These are phyloP conservation scores for Eupithecia abbreviata DNA, from an alignment of 2,888 invertebrate genomes.

Conservation along the genomic window DNA sequence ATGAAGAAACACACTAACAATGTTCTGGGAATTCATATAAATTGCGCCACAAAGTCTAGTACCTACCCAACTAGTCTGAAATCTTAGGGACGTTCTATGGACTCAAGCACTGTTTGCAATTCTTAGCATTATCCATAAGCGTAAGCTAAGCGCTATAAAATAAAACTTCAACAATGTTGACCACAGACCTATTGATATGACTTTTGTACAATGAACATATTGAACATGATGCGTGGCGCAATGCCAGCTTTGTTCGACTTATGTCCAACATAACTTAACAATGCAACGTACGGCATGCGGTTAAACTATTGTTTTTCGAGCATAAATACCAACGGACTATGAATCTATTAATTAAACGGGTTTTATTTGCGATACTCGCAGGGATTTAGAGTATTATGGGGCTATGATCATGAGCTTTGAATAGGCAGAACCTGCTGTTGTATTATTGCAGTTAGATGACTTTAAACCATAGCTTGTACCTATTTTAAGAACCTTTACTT, in stretches of 20 bases:
- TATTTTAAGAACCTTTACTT: not conserved
- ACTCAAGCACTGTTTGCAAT: too few relatives aligned
- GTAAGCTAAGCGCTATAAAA: too few relatives aligned
- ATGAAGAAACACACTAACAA: constrained; percentile 6
- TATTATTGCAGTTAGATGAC: not conserved
- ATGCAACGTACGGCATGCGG: constrained; percentile 27
- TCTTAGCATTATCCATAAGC: too few relatives aligned
- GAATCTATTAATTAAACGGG: constrained; percentile 26
- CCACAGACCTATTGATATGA: constrained; percentile 79
- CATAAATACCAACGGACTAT: constrained; percentile 32
- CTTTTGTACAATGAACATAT: constrained; percentile 72
- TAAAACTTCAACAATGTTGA: constrained; percentile 37
- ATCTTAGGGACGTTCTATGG: too few relatives aligned
- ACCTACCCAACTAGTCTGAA: too few relatives aligned
- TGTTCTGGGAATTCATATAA: too few relatives aligned
- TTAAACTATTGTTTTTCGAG: constrained; percentile 39
- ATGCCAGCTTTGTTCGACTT: constrained; percentile 43
- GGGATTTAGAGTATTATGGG: constrained; percentile 11
- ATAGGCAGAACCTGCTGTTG: not conserved
- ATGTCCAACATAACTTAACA: constrained; percentile 20
- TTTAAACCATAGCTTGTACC: not conserved
- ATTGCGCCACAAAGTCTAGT: too few relatives aligned
- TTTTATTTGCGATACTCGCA: constrained; percentile 14
- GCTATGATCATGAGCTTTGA: constrained; percentile 13
- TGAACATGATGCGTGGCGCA: constrained; percentile 54